These are phyloP conservation scores for Anthophora plumipes DNA, from an alignment of 2,888 invertebrate species.

Conservation along the genomic window DNA sequence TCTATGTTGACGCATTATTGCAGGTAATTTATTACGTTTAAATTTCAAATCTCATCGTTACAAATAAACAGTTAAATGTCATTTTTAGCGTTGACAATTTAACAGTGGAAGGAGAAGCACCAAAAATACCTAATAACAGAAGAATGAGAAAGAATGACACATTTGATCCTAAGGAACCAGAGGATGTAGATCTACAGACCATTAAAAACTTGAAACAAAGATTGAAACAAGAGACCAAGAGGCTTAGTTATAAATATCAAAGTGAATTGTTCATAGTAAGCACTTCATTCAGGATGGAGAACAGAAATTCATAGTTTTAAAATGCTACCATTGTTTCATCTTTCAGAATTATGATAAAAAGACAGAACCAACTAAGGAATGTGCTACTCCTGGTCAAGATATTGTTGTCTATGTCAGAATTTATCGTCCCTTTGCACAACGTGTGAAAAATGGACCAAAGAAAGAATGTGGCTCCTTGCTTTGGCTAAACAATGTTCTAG, in stretches of 20 bases:
- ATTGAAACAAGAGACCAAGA: slow-evolving; percentile 53
- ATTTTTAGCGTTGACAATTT: slow-evolving; percentile 76
- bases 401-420: slow-evolving; percentile 85
- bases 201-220: slow-evolving; percentile 68
- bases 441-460: background rate
- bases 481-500: slow-evolving; percentile 79
- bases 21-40: slow-evolving; percentile 80
- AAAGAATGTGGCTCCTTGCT: slow-evolving; percentile 28
- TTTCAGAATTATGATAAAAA: slow-evolving; percentile 69
- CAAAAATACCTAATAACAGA: slow-evolving; percentile 35
- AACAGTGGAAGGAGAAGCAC: slow-evolving; percentile 75
- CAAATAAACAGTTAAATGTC: background rate
- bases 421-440: slow-evolving; percentile 85
- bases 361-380: background rate
- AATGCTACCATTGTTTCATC: background rate
- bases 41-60: background rate
- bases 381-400: slow-evolving; percentile 80
- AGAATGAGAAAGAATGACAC: slow-evolving; percentile 61
- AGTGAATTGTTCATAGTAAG: slow-evolving; percentile 77
- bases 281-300: slow-evolving; percentile 15
- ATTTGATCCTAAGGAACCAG: slow-evolving; percentile 66
- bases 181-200: slow-evolving; percentile 74
- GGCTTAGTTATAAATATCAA: slow-evolving; percentile 70
- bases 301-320: background rate
- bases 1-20: slow-evolving; percentile 84